Base-by-base conservation (phyloP, 2,888 invertebrate species). In the Melitaea athalia region DNA sequence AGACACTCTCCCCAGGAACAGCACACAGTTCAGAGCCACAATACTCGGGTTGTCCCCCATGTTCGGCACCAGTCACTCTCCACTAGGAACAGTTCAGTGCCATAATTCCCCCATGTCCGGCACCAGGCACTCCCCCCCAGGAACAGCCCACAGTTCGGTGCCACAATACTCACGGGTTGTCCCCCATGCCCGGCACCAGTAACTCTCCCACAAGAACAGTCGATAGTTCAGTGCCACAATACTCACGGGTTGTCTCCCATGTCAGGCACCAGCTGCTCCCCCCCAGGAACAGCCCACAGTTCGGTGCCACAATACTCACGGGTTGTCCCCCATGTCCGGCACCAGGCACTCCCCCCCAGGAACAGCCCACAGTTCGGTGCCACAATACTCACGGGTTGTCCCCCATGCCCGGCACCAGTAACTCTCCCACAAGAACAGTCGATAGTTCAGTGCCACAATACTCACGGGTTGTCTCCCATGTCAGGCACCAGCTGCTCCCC, bases 201-300 rank as follows among this genome's bases (percentile, higher is more conserved):
- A 0, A 8, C 8, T 38, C 38, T 38, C 38, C 38, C 5, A 1
- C 38, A 33, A 5, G 38, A 38, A 38, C 49, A 31, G 43, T 12
- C 3, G 45, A 63, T 50, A 52, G 15, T 47, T 31, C 61, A 57
- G 5, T 52, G 17, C 70, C 10, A 57, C 12, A 47, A 31, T 15
- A 82, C 88, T 81, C 47, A 94, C 94, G 93, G 89, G 80, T 93
- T 94, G 67, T 86, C 83, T 33, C 70, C 81, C 4, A 77, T 59
- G 64, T 87, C 81, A 0, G 76, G n/a, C 77, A 2, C 12, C 12
- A 24, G 24, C 1, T 3, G 3, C 24, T 24, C 24, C 3, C 24
- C 24, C 24, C 24, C 24, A 24, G 24, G 24, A 24, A 24, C 8
- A 11, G 11, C 3, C 3, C 43, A 43, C 24, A 24, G 24, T 24